A percentile compares a stretch with the other conserved stretches of the same genome.
Evolutionary conservation across 2,888 invertebrate genomes (phyloP).

Genomic region (Galeruca laticollis): DNA sequence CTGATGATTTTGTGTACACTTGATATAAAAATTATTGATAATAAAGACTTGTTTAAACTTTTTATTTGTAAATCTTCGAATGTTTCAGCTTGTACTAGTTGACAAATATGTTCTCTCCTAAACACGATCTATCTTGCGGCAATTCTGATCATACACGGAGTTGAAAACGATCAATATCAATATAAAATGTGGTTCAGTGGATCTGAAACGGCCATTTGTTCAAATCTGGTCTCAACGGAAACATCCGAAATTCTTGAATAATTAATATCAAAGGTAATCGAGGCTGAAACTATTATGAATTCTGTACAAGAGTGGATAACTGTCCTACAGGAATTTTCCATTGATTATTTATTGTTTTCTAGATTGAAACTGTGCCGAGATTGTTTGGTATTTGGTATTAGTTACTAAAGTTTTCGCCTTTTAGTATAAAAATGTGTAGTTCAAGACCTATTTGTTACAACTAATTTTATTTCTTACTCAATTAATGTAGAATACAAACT

Average conservation of each 20-base stretch:
- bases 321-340: conserved; percentile 9
- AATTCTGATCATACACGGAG: neutral
- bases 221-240: neutral
- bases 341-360: conserved; percentile 12
- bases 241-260: conserved; percentile 14
- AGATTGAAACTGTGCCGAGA: neutral
- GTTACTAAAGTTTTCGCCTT: too few relatives aligned
- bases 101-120: neutral
- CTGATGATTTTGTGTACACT: too few relatives aligned
- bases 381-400: too few relatives aligned
- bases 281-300: conserved; percentile 6
- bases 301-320: conserved; percentile 1
- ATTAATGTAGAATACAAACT: too few relatives aligned
- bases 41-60: too few relatives aligned
- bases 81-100: too few relatives aligned
- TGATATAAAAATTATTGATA: too few relatives aligned
- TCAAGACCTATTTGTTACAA: too few relatives aligned
- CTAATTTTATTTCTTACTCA: too few relatives aligned
- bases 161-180: neutral
- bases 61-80: too few relatives aligned
- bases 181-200: conserved; percentile 15
- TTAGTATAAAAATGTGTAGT: too few relatives aligned
- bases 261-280: conserved; percentile 19
- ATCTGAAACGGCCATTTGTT: neutral
- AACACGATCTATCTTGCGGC: neutral